phyloP scores from a whole-genome alignment of 2,797 vertebrate species.

The Telmatherina bonti region DNA sequence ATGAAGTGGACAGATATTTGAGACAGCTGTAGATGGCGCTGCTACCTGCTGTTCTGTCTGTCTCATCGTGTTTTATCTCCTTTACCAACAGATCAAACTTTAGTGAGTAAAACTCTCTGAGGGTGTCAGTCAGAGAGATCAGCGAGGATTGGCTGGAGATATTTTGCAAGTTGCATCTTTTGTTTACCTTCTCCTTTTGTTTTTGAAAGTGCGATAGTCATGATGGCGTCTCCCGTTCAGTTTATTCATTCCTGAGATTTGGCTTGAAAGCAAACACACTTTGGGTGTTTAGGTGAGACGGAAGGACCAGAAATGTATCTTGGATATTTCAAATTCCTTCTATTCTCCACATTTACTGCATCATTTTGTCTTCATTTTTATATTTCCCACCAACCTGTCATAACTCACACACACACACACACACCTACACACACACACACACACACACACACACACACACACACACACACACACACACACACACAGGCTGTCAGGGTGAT shows the following conservation, averaged over 20 bases:
- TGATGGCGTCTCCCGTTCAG: constrained; percentile 64
- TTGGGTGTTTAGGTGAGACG: background rate
- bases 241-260: constrained; percentile 84
- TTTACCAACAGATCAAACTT: too few species aligned
- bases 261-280: constrained; percentile 70
- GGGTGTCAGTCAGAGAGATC: background rate
- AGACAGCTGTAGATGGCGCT: too few species aligned
- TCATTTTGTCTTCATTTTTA: background rate
- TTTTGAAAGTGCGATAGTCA: constrained; percentile 53
- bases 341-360: background rate
- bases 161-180: constrained; percentile 13
- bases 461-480: constrained; percentile 2
- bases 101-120: too few species aligned
- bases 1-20: too few species aligned
- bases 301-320: background rate
- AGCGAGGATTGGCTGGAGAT: constrained; percentile 8
- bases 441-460: background rate
- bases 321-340: background rate
- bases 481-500: too few species aligned
- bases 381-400: background rate
- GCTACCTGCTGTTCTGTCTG: too few species aligned
- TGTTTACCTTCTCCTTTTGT: constrained; percentile 75
- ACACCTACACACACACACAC: constrained; percentile 6
- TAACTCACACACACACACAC: background rate
- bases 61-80: too few species aligned